A percentile compares a stretch with the other conserved stretches of the same genome.
Conservation (phyloP, 2,113 vertebrate species). For the Kobus ellipsiprymnus region DNA sequence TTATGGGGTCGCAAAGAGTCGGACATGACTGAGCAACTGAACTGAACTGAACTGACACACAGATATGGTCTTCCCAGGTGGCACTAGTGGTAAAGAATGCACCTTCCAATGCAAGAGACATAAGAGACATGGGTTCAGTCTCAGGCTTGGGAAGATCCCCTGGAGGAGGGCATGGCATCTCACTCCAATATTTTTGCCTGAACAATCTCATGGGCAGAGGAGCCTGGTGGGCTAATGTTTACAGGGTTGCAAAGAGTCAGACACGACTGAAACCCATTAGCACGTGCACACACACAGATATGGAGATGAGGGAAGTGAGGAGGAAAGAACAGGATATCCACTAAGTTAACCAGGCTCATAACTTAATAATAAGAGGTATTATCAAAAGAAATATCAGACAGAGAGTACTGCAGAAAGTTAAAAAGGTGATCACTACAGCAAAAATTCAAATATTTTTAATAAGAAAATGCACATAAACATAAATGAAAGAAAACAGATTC, state of each 20-base stretch:
- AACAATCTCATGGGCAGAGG: neutral
- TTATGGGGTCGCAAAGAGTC: too few relatives aligned
- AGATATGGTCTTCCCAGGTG: neutral
- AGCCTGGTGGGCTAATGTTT: neutral
- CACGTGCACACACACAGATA: neutral
- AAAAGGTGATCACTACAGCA: neutral
- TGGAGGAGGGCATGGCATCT: neutral
- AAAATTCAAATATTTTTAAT: neutral
- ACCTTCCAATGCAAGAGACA: neutral
- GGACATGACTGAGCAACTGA: too few relatives aligned
- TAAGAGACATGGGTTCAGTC: neutral
- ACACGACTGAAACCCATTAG: accelerated
- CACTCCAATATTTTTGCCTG: neutral
- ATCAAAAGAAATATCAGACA: neutral
- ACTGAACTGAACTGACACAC: too few relatives aligned
- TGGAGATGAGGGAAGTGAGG: neutral
- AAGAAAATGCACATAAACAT: neutral
- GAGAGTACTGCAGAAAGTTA: neutral
- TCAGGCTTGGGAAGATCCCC: neutral
- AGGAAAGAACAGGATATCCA: neutral
- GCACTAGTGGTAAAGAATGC: neutral
- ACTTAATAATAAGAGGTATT: neutral
- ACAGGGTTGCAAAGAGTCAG: neutral
- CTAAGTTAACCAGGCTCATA: neutral
- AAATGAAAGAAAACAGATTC: neutral